A percentile compares a stretch with the other conserved stretches of the same genome.
Evolutionary conservation across 2,888 invertebrate genomes (phyloP).

Genomic region (Ormyrus thymus): DNA sequence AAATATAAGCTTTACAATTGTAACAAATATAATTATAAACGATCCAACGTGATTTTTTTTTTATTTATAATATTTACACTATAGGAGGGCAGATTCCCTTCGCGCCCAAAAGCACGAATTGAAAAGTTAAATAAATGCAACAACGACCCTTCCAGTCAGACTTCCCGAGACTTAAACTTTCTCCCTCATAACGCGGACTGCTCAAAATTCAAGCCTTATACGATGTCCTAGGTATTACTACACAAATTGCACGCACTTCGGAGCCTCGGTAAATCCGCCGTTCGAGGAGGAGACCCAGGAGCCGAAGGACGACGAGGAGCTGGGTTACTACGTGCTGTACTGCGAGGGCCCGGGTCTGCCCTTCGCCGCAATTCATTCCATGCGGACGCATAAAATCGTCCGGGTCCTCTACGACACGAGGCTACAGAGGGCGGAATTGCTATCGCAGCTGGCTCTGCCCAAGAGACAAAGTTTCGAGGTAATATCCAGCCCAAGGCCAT

Average conservation of each 20-base stretch:
- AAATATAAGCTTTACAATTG: no score
- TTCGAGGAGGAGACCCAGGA: conserved; percentile 8
- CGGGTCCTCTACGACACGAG: conserved; percentile 86
- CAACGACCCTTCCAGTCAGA: no score
- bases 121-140: no score
- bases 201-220: no score
- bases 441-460: conserved; percentile 89
- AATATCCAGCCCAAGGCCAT: not conserved
- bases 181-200: no score
- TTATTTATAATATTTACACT: no score
- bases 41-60: no score
- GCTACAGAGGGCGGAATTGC: conserved; percentile 79
- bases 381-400: conserved; percentile 85
- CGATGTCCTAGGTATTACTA: conserved; percentile 77
- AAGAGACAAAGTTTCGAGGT: conserved; percentile 87
- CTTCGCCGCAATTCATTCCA: conserved; percentile 86
- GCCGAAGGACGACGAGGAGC: conserved; percentile 49
- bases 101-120: no score
- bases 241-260: conserved; percentile 91
- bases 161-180: no score
- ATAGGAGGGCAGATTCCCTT: no score
- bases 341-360: conserved; percentile 96
- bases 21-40: no score
- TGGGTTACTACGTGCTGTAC: conserved; percentile 84
- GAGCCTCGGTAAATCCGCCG: conserved; percentile 81